These are phyloP conservation scores for Morinoia aosen DNA, from an alignment of 2,888 invertebrate genomes.

Conservation along the genomic window DNA sequence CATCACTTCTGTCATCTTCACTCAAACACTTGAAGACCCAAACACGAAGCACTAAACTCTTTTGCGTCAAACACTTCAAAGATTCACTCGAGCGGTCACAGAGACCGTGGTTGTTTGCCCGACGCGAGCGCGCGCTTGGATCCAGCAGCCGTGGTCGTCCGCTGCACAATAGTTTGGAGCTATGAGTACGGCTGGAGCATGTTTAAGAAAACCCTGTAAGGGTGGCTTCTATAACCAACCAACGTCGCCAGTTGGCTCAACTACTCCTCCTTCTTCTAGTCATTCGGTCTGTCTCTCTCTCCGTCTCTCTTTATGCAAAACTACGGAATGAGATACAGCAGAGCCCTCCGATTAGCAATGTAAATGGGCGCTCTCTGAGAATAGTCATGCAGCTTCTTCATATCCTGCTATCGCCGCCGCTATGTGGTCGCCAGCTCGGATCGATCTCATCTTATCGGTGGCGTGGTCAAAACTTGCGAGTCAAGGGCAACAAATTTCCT, in stretches of 20 bases:
- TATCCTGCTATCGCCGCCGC: constrained; percentile 61
- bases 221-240: constrained; percentile 52
- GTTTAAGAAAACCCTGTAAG: constrained; percentile 46
- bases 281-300: constrained; percentile 46
- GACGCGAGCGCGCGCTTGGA: not conserved
- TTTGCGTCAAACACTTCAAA: constrained; percentile 28
- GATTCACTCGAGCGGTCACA: not conserved
- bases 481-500: constrained; percentile 14
- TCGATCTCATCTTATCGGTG: constrained; percentile 25
- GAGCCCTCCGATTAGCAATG: constrained; percentile 65
- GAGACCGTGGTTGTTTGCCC: not conserved
- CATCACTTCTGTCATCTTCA: constrained; percentile 1
- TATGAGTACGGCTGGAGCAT: constrained; percentile 24
- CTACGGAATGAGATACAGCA: constrained; percentile 67
- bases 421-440: constrained; percentile 47
- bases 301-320: constrained; percentile 67
- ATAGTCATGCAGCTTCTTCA: constrained; percentile 67
- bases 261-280: constrained; percentile 40
- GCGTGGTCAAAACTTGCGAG: constrained; percentile 14
- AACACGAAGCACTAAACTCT: not conserved
- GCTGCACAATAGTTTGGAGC: constrained; percentile 38
- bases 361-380: constrained; percentile 65
- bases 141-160: not conserved
- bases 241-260: constrained; percentile 25
- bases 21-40: constrained; percentile 24